Evolutionary conservation across 2,113 vertebrate species (phyloP).

Genomic region (Hydrochoerus hydrochaeris): DNA sequence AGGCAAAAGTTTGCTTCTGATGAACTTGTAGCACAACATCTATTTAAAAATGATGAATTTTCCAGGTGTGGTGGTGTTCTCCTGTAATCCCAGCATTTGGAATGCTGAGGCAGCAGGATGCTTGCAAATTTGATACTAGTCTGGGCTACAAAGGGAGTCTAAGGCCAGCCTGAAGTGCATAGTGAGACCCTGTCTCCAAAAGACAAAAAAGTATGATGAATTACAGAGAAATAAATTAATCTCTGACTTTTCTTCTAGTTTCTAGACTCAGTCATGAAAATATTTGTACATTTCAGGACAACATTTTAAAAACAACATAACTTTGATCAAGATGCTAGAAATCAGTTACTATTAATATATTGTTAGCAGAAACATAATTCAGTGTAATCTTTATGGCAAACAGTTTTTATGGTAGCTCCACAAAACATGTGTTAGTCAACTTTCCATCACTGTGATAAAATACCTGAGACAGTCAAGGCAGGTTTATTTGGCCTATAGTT

Average conservation of each 20-base stretch:
- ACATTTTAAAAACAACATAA: neutral
- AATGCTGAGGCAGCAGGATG: too few relatives aligned
- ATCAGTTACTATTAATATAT: neutral
- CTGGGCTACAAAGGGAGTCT: too few relatives aligned
- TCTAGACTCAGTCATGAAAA: neutral
- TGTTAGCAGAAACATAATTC: neutral
- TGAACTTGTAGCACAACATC: neutral
- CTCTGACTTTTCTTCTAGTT: neutral
- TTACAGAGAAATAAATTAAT: neutral
- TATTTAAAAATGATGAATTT: neutral
- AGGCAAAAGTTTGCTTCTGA: neutral
- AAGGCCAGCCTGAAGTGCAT: too few relatives aligned
- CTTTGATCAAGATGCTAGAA: neutral
- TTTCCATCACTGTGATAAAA: constrained; percentile 1
- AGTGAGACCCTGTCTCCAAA: too few relatives aligned
- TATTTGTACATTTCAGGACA: neutral
- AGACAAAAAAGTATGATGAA: too few relatives aligned
- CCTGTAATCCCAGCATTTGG: too few relatives aligned
- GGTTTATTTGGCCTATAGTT: neutral
- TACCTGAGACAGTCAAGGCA: neutral
- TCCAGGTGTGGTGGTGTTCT: too few relatives aligned
- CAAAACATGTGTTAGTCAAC: neutral
- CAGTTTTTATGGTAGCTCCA: neutral
- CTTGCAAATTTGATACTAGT: too few relatives aligned
- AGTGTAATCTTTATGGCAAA: neutral